Evolutionary conservation across 2,113 vertebrate genomes (phyloP).

Genomic region (Corydoras maculifer): DNA sequence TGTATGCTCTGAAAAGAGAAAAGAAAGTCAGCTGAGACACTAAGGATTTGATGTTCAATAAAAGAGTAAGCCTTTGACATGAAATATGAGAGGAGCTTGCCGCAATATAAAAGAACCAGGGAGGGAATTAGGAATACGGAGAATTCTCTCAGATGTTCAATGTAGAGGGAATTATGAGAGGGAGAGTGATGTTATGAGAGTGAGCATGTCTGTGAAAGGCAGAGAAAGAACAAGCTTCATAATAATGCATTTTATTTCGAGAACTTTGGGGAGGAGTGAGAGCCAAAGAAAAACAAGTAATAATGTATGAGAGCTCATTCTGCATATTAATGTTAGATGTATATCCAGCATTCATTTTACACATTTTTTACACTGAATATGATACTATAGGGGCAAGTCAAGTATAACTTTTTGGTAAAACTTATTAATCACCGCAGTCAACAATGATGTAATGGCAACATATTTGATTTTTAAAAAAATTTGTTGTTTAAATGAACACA

Average conservation of each 20-base stretch:
- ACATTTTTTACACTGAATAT: too few species aligned
- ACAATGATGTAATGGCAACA: too few species aligned
- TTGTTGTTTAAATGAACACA: too few species aligned
- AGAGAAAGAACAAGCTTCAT: slow-evolving; percentile 12
- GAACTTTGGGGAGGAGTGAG: slow-evolving; percentile 26
- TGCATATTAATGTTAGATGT: too few species aligned
- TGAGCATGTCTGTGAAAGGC: slow-evolving; percentile 16
- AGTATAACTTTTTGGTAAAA: too few species aligned
- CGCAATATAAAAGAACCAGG: slow-evolving; percentile 70
- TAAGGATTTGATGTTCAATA: slow-evolving; percentile 75
- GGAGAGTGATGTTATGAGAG: slow-evolving; percentile 54
- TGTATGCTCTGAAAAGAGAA: slow-evolving; percentile 53
- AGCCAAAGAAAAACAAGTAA: not conserved
- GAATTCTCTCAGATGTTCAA: slow-evolving; percentile 68
- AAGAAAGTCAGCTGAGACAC: slow-evolving; percentile 58
- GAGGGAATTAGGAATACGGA: slow-evolving; percentile 69
- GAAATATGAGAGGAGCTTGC: slow-evolving; percentile 65
- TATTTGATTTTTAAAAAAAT: too few species aligned
- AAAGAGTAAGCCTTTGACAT: slow-evolving; percentile 71
- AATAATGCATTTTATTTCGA: slow-evolving; percentile 37
- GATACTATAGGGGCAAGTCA: too few species aligned
- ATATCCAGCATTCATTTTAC: too few species aligned
- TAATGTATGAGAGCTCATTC: too few species aligned
- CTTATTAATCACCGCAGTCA: too few species aligned
- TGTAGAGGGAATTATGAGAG: slow-evolving; percentile 56